Evolutionary conservation across 1,140 invertebrate genomes (phyloP).

Genomic region (Drosophila kanapiae): DNA sequence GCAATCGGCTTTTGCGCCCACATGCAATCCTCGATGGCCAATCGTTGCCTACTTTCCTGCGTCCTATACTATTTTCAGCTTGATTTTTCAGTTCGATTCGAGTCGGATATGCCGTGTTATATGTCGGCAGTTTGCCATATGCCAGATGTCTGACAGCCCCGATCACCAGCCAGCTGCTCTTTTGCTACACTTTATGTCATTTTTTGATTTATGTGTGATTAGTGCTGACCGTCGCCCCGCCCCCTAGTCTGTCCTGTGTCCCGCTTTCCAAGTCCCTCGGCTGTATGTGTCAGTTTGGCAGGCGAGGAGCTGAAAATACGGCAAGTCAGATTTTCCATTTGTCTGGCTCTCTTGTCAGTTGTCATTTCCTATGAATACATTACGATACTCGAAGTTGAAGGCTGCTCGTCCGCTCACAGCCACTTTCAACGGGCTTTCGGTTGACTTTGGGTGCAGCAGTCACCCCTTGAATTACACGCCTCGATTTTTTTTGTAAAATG

Average conservation of each 20-base stretch:
- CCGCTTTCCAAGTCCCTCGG: constrained; percentile 30
- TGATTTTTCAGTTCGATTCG: constrained; percentile 25
- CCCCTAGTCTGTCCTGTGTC: not conserved
- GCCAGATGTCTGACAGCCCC: constrained; percentile 37
- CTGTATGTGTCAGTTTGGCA: constrained; percentile 15
- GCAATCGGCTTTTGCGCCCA: constrained; percentile 35
- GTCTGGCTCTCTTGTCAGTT: constrained; percentile 75
- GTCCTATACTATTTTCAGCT: constrained; percentile 4
- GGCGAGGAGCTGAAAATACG: constrained; percentile 22
- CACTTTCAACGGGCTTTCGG: constrained; percentile 57
- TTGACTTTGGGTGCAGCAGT: constrained; percentile 50
- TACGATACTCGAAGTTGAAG: constrained; percentile 43
- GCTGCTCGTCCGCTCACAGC: constrained; percentile 28
- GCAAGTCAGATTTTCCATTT: constrained; percentile 77
- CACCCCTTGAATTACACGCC: constrained; percentile 68
- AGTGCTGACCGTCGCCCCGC: constrained; percentile 36
- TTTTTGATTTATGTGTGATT: constrained; percentile 75
- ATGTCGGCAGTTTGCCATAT: constrained; percentile 51
- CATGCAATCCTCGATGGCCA: constrained; percentile 28
- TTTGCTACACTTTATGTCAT: constrained; percentile 69
- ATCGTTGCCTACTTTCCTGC: constrained; percentile 38
- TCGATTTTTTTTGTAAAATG: constrained; percentile 76
- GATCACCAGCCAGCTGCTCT: constrained; percentile 46
- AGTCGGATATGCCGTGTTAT: constrained; percentile 34
- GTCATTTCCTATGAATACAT: constrained; percentile 82